phyloP scores from a whole-genome alignment of 2,113 vertebrate genomes.

The Xiphias gladius region DNA sequence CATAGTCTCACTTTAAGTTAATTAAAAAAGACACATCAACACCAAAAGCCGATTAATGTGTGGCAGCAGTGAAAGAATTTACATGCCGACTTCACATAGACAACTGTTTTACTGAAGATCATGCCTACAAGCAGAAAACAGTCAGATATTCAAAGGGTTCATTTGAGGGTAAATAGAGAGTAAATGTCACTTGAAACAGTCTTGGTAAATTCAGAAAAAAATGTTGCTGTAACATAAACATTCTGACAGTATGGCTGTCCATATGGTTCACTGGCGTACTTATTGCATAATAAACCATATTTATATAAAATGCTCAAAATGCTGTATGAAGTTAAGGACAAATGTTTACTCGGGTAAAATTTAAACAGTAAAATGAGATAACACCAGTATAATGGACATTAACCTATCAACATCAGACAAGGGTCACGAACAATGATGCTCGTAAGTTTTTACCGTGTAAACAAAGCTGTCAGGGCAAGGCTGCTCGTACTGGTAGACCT shows the following conservation, averaged over 20 bases:
- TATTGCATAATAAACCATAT: neutral
- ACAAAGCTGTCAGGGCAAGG: constrained; percentile 94
- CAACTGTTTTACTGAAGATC: neutral
- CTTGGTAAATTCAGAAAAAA: neutral
- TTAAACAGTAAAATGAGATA: neutral
- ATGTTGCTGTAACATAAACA: neutral
- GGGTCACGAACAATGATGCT: neutral
- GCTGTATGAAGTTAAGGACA: neutral
- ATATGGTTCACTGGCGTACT: too few species aligned
- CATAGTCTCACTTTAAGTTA: neutral
- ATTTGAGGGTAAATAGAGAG: neutral
- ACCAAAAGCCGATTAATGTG: neutral
- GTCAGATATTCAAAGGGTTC: neutral
- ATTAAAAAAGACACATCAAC: neutral
- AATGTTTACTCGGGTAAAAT: too few species aligned
- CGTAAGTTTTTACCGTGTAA: constrained; percentile 85
- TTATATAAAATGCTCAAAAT: neutral
- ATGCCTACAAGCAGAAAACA: neutral
- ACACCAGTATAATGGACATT: neutral
- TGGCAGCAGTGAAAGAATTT: too few species aligned
- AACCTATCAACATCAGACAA: neutral
- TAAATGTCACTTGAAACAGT: too few species aligned
- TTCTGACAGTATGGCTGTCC: too few species aligned
- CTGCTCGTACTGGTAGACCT: constrained; percentile 97
- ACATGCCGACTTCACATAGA: neutral